Evolutionary conservation across 2,888 invertebrate species (phyloP).

Genomic region (Catotricha subobsoleta): DNA sequence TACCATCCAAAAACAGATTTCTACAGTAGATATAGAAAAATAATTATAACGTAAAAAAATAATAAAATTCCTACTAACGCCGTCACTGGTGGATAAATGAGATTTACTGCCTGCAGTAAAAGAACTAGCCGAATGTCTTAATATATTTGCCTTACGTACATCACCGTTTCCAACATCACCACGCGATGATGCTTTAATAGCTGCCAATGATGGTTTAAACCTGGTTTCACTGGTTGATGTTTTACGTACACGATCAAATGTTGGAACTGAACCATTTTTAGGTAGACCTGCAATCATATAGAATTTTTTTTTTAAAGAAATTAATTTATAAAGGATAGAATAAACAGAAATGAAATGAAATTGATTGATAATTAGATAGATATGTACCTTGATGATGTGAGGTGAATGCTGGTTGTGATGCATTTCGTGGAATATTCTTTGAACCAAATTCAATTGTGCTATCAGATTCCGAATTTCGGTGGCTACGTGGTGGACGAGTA

Average conservation of each 20-base stretch:
- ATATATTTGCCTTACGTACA: constrained; percentile 40
- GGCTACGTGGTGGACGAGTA: constrained; percentile 16
- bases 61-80: constrained; percentile 22
- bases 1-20: too few species aligned
- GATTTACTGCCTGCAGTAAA: constrained; percentile 17
- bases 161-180: constrained; percentile 58
- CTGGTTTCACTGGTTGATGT: constrained; percentile 68
- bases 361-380: too few species aligned
- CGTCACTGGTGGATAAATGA: constrained; percentile 21
- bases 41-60: too few species aligned
- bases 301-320: constrained; percentile 9
- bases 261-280: constrained; percentile 80
- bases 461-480: constrained; percentile 26
- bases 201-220: constrained; percentile 66
- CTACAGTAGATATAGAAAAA: too few species aligned
- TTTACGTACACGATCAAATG: constrained; percentile 71
- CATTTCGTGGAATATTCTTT: constrained; percentile 56
- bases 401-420: constrained; percentile 72
- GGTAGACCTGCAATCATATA: too few species aligned
- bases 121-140: constrained; percentile 38
- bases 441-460: constrained; percentile 17
- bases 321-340: too few species aligned
- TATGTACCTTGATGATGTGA: constrained; percentile 44
- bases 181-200: constrained; percentile 60
- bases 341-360: too few species aligned